Evolutionary conservation across 2,888 invertebrate genomes (phyloP), one percentile per base, ranked within the genome.

Genomic region (Acronicta leporina): DNA sequence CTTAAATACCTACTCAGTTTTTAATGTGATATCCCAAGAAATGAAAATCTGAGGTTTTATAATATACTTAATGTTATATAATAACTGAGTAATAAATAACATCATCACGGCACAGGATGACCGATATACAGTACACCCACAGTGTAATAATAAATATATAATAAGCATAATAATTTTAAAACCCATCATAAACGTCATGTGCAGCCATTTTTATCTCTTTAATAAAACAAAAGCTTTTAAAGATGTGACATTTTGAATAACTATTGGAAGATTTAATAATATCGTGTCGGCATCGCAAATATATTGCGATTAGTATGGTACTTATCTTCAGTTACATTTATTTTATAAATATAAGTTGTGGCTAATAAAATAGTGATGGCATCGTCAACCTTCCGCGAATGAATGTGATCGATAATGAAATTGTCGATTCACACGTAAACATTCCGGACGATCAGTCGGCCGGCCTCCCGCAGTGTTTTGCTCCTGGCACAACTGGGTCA

Each of bases 401-500:
- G 56, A 25, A 42, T 59, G 42, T 68, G 43, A 73, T 66, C 60
- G 45, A 73, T 64, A 73, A 66, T 48, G 41, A 56, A 62, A 70
- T 53, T 47, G 59, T 67, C 46, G 52, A 57, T 62, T 60, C 52
- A 75, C 63, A 73, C 52, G 73, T 70, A 67, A 73, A 73, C 60
- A 75, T 70, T 60, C 61, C 52, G 40, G 56, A 44, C 73, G 63
- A 62, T 59, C 50, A 44, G 35, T 48, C 45, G 43, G 60, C 27
- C 20, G 61, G 47, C 66, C 66, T 62, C 75, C 68, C 62, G 65
- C 60, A 11, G 72, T 67, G 76, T 76, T 75, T 50, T 74, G 68
- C 64, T 72, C 72, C 72, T 67, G 65, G 55, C 60, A 42, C 60
- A 76, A 68, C 48, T 76, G 56, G 77, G 75, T 76, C 75, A 76